Evolutionary conservation across 2,797 vertebrate species (phyloP), one percentile per base, ranked within the genome.

Genomic region (Centroberyx gerrardi): DNA sequence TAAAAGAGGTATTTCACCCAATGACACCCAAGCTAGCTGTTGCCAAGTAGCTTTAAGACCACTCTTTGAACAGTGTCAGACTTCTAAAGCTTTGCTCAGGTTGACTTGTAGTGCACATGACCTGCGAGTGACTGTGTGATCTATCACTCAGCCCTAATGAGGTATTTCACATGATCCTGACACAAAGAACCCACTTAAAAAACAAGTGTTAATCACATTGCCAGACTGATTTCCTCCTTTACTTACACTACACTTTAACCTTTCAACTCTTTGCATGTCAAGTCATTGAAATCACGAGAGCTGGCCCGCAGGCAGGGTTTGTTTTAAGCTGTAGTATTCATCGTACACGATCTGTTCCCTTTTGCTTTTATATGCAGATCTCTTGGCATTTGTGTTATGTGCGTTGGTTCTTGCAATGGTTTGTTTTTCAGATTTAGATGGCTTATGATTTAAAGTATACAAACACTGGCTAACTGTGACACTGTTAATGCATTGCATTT

Each of bases 271-370:
- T 83, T 90, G 90, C 93, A 91, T 93, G 90, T 87, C 53, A 65
- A 82, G 67, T 81, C 69, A 66, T 78, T 83, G 53, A 87, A 89
- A 80, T 74, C 77, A 83, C 36, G 52, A 42, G 51, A 88, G 95
- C 95, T 96, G 96, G 95, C 96, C 96, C 94, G 96, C 97, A 96
- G 96, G 97, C 95, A 96, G 96, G 96, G 95, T 96, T 96, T 96
- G 87, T 95, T 92, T 92, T 80, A 83, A 89, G 79, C 83, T 91
- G 81, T 85, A 72, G 64, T 88, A 72, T 87, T 85, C 81, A 81
- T 84, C 93, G 92, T 96, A 95, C 95, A 97, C 94, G 95, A 96
- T 97, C 95, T 96, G 94, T 95, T 94, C 93, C 90, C 91, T 90
- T 70, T 78, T 86, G 81, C 91, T 95, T 95, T 93, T 89, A 81